Base-by-base conservation (phyloP, 1,140 invertebrate genomes). In the Zeugodacus cucurbitae region DNA sequence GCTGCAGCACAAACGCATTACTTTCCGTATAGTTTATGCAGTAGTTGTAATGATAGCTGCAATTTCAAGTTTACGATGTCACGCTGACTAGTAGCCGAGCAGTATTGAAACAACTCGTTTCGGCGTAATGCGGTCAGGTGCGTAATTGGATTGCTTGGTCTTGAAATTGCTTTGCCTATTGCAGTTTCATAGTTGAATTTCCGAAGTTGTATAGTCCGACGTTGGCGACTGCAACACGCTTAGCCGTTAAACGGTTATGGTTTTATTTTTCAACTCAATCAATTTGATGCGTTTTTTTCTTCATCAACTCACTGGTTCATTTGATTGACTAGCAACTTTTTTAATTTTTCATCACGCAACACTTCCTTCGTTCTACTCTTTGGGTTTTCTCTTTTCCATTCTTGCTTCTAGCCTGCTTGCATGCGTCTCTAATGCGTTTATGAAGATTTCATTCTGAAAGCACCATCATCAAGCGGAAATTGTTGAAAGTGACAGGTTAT, bases 401-500 rank as follows among this genome's bases (percentile, higher is more conserved):
- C 48, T 17, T 17, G 48, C 2, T 11, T 1, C 14, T n/a, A 41
- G 14, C 6, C 74, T 48, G 11, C 44, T 22, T 48, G 20, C 74
- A 22, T 82, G 58, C 58, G 2, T 1, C 7, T 14, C 34, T 48
- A 48, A 74, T 44, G 70, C 70, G 22, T 20, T 74, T n/a, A 41
- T 48, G 44, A 44, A 44, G 44, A 48, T 82, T 41, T 74, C 67
- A 41, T 37, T 22, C 67, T 74, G 34, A 41, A 74, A 41, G 44
- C 37, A 7, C 74, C 74, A 41, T 41, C 74, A 29, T n/a, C 41
- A 10, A 82, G 41, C 74, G 74, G 74, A 82, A 82, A 82, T 48
- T 82, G 44, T 41, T 82, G 74, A 82, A 41, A 82, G n/a, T 82
- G 74, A 82, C 74, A 82, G 41, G 41, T 82, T 82, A 41, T 48